A percentile compares a stretch with the other conserved stretches of the same genome.
Evolutionary conservation across 64 coral and sea anemone genomes (phyloP).

Genomic region (Montipora capricornis): DNA sequence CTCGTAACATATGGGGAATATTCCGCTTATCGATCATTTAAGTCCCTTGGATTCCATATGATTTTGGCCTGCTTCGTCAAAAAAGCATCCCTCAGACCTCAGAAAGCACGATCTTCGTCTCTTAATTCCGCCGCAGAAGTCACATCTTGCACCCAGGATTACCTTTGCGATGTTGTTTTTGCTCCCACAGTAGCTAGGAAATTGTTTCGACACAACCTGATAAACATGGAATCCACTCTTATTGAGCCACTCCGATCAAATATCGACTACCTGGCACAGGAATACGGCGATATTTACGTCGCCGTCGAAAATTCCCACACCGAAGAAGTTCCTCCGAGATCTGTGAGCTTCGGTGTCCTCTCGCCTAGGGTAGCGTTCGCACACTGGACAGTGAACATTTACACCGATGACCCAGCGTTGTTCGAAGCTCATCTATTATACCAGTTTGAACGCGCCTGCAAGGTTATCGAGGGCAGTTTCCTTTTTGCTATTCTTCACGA

Average conservation of each 20-base stretch:
- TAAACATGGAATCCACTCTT: not conserved
- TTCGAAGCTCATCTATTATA: conserved; percentile 21
- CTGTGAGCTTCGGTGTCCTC: conserved; percentile 46
- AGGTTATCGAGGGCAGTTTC: not conserved
- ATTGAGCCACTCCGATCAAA: conserved; percentile 30
- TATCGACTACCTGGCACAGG: conserved; percentile 27
- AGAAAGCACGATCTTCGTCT: too few species aligned
- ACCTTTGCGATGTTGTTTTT: not conserved
- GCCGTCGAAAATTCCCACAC: not conserved
- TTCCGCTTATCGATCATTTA: not conserved
- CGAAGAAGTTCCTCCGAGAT: not conserved
- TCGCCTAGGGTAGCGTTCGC: not conserved
- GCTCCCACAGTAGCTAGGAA: too few species aligned
- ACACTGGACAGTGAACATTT: not conserved
- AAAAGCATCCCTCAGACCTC: too few species aligned
- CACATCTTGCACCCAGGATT: not conserved
- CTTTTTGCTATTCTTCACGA: too few species aligned
- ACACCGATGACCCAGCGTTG: conserved; percentile 19
- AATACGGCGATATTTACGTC: conserved; percentile 2
- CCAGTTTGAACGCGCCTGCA: conserved; percentile 10
- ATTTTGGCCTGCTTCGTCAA: too few species aligned
- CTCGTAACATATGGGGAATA: not conserved
- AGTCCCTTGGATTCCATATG: not conserved
- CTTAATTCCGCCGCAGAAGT: not conserved
- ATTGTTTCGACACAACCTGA: not conserved